Evolutionary conservation across 2,888 invertebrate genomes (phyloP).

Genomic region (Diachrysia chrysitis): DNA sequence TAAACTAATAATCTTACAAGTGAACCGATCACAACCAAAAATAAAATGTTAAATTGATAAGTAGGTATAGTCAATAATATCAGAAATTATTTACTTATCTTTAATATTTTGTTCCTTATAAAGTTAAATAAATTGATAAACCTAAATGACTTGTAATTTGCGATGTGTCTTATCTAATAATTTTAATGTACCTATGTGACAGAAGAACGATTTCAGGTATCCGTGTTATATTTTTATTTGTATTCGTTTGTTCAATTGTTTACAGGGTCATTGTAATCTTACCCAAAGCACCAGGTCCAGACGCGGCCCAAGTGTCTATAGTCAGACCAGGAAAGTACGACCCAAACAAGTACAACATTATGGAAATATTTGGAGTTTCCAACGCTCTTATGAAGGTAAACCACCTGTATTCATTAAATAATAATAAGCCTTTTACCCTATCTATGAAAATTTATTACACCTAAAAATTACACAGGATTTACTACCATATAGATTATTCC

Average conservation of each 20-base stretch:
- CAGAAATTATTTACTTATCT: background rate
- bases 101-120: background rate
- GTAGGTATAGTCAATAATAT: background rate
- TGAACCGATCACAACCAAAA: background rate
- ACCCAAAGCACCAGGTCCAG: slow-evolving; percentile 70
- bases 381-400: slow-evolving; percentile 69
- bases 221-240: no score
- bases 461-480: no score
- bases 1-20: no score
- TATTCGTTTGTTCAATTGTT: slow-evolving; percentile 19
- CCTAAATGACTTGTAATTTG: background rate
- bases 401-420: background rate
- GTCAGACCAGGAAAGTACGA: slow-evolving; percentile 86
- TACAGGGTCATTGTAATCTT: slow-evolving; percentile 68
- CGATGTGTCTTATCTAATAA: background rate
- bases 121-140: background rate
- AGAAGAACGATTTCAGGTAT: background rate
- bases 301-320: slow-evolving; percentile 83
- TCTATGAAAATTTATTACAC: no score
- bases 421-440: no score
- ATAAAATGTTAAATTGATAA: background rate
- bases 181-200: background rate
- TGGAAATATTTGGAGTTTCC: slow-evolving; percentile 69
- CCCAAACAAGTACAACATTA: slow-evolving; percentile 74
- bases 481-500: no score